Conservation (phyloP, 2,113 vertebrate species). For the Etheostoma cragini region DNA sequence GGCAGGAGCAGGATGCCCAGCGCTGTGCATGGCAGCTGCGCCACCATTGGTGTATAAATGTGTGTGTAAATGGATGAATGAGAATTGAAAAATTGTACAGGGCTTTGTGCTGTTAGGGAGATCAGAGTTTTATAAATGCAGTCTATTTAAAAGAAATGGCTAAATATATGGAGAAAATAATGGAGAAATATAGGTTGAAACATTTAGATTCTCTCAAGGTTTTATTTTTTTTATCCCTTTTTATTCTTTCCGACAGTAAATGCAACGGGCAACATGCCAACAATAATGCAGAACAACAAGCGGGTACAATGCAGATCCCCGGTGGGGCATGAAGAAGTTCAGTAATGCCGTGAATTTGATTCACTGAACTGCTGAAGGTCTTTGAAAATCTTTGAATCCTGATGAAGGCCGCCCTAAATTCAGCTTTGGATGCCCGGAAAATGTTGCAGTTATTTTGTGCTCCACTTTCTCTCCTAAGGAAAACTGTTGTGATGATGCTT, state of each 20-base stretch:
- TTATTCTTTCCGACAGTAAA: neutral
- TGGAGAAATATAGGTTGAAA: neutral
- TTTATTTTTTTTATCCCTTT: neutral
- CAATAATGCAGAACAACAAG: neutral
- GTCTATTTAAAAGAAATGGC: no score
- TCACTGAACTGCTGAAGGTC: slow-evolving; percentile 11
- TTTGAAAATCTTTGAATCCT: slow-evolving; percentile 3
- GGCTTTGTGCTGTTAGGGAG: no score
- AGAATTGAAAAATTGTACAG: no score
- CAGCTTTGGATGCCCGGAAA: neutral
- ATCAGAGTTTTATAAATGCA: no score
- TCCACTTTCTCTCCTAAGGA: neutral
- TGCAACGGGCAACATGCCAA: neutral
- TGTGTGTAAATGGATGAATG: no score
- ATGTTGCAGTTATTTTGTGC: neutral
- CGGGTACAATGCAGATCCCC: neutral
- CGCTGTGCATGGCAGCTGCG: no score
- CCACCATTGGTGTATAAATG: no score
- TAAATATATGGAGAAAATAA: neutral
- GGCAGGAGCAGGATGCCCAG: no score
- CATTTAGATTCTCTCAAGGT: neutral
- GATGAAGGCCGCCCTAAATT: neutral
- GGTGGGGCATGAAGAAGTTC: neutral
- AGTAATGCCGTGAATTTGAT: neutral
- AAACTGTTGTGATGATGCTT: neutral